Percentiles rank a stretch among this genome's conserved stretches.
Evolutionary conservation across 2,113 vertebrate species (phyloP).

Genomic region (Melanocharis versteri): DNA sequence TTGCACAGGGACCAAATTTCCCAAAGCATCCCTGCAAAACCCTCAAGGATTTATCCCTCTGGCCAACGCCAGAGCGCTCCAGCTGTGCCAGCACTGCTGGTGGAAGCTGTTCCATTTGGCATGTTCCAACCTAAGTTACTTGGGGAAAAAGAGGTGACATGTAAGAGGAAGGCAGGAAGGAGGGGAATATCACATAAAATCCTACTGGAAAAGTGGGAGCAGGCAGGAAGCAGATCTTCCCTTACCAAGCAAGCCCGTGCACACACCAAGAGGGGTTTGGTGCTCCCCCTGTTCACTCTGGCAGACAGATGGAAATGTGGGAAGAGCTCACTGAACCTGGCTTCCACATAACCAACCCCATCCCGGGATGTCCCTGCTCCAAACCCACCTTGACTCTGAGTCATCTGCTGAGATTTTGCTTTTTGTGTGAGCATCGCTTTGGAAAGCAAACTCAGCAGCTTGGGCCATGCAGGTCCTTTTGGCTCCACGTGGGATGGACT

Average conservation of each 20-base stretch:
- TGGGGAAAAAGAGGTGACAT: not conserved
- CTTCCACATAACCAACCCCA: not conserved
- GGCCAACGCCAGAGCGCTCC: accelerated
- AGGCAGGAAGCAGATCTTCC: slow-evolving; percentile 14
- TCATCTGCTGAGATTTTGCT: not conserved
- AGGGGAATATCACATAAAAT: not conserved
- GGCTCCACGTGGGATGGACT: not conserved
- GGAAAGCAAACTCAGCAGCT: not conserved
- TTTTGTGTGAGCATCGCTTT: not conserved
- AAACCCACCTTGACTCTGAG: not conserved
- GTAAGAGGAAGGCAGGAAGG: not conserved
- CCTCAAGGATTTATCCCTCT: not conserved
- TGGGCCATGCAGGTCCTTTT: not conserved
- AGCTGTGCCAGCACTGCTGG: not conserved
- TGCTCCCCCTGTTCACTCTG: not conserved
- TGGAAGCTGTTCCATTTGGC: not conserved
- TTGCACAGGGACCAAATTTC: not conserved
- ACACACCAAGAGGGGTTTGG: not conserved
- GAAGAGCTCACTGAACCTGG: not conserved
- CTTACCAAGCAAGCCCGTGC: not conserved
- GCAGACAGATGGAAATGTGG: not conserved
- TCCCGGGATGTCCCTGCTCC: not conserved
- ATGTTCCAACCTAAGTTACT: not conserved
- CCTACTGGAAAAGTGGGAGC: not conserved
- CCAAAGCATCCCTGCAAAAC: not conserved